A percentile compares a stretch with the other conserved stretches of the same genome.
Conservation (phyloP, 1,140 invertebrate genomes). For the Pseudomyrmex gracilis region DNA sequence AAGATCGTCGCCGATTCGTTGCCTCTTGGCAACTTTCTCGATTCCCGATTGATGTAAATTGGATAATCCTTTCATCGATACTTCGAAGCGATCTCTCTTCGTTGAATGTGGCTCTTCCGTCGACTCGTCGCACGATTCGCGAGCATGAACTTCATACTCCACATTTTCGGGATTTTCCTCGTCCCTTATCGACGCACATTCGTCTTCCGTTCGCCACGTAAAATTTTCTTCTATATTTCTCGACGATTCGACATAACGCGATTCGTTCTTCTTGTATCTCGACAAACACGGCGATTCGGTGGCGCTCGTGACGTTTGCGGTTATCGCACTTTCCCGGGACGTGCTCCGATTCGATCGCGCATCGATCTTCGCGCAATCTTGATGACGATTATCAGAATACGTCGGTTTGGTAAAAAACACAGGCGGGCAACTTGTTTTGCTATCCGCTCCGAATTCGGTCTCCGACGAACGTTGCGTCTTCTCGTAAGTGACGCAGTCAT, state of each 20-base stretch:
- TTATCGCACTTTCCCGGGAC: slow-evolving; percentile 6
- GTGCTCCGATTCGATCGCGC: slow-evolving; percentile 24
- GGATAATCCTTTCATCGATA: neutral
- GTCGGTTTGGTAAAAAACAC: neutral
- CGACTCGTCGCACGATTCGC: neutral
- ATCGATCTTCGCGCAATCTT: slow-evolving; percentile 27
- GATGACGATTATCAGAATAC: neutral
- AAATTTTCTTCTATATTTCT: neutral
- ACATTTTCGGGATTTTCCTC: neutral
- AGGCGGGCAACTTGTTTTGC: neutral
- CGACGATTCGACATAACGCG: neutral
- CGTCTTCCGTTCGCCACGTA: slow-evolving; percentile 47
- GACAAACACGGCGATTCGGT: neutral
- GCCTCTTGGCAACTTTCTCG: neutral
- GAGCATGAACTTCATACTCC: neutral
- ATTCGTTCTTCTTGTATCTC: neutral
- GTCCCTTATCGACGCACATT: slow-evolving; percentile 17
- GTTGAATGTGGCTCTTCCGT: neutral
- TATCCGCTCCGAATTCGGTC: neutral
- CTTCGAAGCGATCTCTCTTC: neutral
- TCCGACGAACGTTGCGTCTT: neutral
- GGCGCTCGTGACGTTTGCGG: neutral
- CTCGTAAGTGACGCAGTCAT: neutral
- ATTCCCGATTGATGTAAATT: neutral
- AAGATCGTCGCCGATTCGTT: neutral